Conservation (phyloP, 1,140 invertebrate species). For the Ostrea denselamellosa region DNA sequence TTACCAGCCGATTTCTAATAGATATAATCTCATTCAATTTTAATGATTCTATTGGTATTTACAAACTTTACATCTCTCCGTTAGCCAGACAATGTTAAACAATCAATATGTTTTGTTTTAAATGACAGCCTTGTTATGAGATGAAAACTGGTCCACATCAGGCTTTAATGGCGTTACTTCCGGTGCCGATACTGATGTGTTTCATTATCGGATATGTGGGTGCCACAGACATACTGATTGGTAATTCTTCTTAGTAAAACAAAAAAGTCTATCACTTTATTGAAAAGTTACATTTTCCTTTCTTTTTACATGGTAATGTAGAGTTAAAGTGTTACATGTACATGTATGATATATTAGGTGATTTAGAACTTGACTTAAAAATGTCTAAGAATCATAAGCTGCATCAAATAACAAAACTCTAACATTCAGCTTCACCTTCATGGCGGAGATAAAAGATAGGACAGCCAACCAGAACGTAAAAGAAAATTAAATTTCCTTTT, state of each 20-base stretch:
- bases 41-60: background rate
- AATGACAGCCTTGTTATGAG: too few relatives aligned
- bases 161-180: background rate
- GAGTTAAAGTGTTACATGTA: too few relatives aligned
- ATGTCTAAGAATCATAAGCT: too few relatives aligned
- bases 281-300: too few relatives aligned
- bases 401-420: too few relatives aligned
- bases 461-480: background rate
- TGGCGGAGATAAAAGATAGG: background rate
- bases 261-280: too few relatives aligned
- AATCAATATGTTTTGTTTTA: too few relatives aligned
- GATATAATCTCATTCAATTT: background rate
- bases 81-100: too few relatives aligned
- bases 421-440: background rate
- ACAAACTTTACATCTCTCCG: background rate
- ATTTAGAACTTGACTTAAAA: too few relatives aligned
- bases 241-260: background rate
- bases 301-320: too few relatives aligned
- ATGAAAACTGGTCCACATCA: background rate
- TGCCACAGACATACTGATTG: slow-evolving; percentile 2
- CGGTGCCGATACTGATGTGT: background rate
- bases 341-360: too few relatives aligned
- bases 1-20: too few relatives aligned
- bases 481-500: background rate
- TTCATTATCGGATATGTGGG: background rate